Conservation (phyloP, 2,113 vertebrate genomes). For the Oceanodroma tethys region DNA sequence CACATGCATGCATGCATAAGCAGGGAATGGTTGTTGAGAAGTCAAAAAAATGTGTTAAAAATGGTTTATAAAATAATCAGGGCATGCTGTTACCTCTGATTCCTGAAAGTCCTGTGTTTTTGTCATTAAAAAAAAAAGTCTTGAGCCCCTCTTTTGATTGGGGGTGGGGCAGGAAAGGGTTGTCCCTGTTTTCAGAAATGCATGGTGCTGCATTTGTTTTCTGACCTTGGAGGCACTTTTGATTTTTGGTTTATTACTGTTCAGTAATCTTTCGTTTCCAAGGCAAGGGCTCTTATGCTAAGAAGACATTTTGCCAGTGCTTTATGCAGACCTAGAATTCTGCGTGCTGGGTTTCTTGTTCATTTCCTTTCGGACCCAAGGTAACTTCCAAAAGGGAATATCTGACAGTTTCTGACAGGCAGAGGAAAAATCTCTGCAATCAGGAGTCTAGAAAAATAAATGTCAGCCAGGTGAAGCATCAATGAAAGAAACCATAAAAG, state of each 20-base stretch:
- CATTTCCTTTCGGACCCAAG: neutral
- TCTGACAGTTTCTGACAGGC: neutral
- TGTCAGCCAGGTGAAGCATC: neutral
- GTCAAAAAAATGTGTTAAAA: neutral
- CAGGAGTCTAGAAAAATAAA: neutral
- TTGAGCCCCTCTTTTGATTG: neutral
- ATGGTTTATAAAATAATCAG: neutral
- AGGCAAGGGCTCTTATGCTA: neutral
- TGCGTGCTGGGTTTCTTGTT: neutral
- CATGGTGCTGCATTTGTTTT: neutral
- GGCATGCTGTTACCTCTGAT: neutral
- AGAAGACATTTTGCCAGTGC: neutral
- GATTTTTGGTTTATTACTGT: neutral
- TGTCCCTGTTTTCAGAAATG: neutral
- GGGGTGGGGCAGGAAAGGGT: neutral
- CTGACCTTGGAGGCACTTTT: neutral
- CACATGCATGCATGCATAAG: no score
- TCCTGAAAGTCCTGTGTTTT: neutral
- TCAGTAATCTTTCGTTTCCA: neutral
- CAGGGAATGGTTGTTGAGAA: neutral
- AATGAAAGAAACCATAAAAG: neutral
- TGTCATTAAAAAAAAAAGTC: neutral
- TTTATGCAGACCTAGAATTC: neutral
- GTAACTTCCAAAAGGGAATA: neutral
- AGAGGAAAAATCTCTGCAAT: neutral